Base-by-base conservation (phyloP, 2,797 vertebrate species). In the Acanthurus leucopareius region DNA sequence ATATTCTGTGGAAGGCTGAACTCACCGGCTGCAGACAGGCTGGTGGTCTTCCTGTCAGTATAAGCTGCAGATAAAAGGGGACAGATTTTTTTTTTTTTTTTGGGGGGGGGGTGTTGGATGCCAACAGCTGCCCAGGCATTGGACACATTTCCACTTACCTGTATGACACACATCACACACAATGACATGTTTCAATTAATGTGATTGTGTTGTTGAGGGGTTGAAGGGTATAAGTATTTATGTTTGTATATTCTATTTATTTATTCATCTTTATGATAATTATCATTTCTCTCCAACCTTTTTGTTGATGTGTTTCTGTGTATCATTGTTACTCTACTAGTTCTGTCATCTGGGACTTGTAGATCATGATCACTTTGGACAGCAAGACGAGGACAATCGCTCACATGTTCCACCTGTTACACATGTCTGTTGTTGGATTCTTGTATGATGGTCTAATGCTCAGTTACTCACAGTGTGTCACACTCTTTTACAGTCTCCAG, bases 281-380 rank as follows among this genome's bases (percentile, higher is more conserved):
- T 40, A 28, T 40, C 7, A 3, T 44, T 35, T 64, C 14, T 47
- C n/a, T 65, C 7, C 58, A 15, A 40, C 32, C 2, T 35, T 11
- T 64, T 1, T 75, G 32, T 69, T 44, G 65, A 38, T 61, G 25
- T 67, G 51, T 81, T 45, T 68, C 20, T 67, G 49, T 86, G 58
- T 61, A 25, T 82, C 66, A 73, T 71, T 66, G 47, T 75, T 56
- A 77, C 67, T 65, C 42, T 64, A 75, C 71, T 66, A 52, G 53
- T 76, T 61, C 62, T 87, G 73, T 68, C 75, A 75, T 82, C 35
- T 47, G 83, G 81, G 73, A 83, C 66, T 58, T 70, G 71, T 62
- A 76, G 73, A 58, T 71, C 75, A 69, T 89, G 71, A 86, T 90
- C 66, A 70, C 53, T 79, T 75, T 72, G 57, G 72, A 87, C 85